A percentile compares a stretch with the other conserved stretches of the same genome.
Conservation (phyloP, 2,888 invertebrate species). For the Synanthedon andrenaeformis region DNA sequence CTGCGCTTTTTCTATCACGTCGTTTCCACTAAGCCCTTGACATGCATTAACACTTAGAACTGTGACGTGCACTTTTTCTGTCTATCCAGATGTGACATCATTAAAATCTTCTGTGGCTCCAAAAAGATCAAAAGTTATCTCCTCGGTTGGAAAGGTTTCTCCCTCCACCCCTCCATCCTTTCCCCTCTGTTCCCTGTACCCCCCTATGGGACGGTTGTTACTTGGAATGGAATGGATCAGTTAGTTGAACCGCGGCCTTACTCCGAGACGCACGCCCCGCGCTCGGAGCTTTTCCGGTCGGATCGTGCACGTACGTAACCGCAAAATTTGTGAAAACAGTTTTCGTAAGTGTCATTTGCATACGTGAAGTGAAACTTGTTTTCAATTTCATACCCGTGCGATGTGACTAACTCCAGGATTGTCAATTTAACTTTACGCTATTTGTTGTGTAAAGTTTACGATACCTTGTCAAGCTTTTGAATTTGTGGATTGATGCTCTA, state of each 20-base stretch:
- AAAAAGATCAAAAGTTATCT: slow-evolving; percentile 71
- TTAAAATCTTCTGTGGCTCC: slow-evolving; percentile 64
- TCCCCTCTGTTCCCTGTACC: slow-evolving; percentile 37
- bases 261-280: slow-evolving; percentile 29
- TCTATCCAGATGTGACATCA: slow-evolving; percentile 62
- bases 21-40: slow-evolving; percentile 58
- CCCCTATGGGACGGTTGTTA: slow-evolving; percentile 17
- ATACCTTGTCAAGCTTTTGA: slow-evolving; percentile 23
- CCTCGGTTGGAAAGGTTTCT: slow-evolving; percentile 47
- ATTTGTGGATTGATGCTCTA: slow-evolving; percentile 35
- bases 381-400: slow-evolving; percentile 39
- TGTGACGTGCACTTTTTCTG: slow-evolving; percentile 55
- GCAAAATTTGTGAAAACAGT: slow-evolving; percentile 48
- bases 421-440: slow-evolving; percentile 16
- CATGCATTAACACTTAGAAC: slow-evolving; percentile 66
- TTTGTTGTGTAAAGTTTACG: slow-evolving; percentile 23
- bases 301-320: slow-evolving; percentile 18
- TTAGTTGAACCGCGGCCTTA: slow-evolving; percentile 49
- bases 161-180: slow-evolving; percentile 25
- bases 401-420: slow-evolving; percentile 29
- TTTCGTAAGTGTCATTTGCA: slow-evolving; percentile 53
- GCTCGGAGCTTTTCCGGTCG: slow-evolving; percentile 12
- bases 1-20: slow-evolving; percentile 56
- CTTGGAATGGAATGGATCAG: slow-evolving; percentile 9
- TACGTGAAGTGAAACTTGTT: slow-evolving; percentile 58